Percentiles rank a stretch among this genome's conserved stretches.
These are phyloP conservation scores for Sebastes itinus DNA, from an alignment of 2,797 vertebrate genomes.

Conservation along the genomic window DNA sequence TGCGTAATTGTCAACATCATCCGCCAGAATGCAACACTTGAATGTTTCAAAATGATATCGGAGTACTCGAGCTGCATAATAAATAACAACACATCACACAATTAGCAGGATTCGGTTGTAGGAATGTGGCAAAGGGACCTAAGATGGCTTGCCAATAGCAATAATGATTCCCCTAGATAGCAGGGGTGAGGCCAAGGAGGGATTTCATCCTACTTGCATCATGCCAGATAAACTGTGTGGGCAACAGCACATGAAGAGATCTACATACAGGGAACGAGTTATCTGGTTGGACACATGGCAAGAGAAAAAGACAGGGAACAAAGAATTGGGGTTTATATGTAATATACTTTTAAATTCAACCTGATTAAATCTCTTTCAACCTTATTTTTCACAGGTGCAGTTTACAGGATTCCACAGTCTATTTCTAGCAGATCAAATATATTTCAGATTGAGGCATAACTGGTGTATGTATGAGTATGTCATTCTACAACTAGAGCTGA, in stretches of 20 bases:
- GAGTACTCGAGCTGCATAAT: not conserved
- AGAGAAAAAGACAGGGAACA: not conserved
- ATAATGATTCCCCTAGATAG: constrained; percentile 45
- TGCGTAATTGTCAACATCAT: not conserved
- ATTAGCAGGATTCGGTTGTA: constrained; percentile 15
- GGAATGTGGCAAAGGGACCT: constrained; percentile 19
- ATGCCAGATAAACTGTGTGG: constrained; percentile 48
- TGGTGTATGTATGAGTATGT: not conserved
- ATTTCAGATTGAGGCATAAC: not conserved
- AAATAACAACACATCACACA: constrained; percentile 33
- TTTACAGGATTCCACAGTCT: not conserved
- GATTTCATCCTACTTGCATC: constrained; percentile 75
- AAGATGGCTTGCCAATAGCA: constrained; percentile 41
- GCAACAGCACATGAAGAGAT: constrained; percentile 44
- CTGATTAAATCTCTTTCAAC: not conserved
- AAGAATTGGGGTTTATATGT: not conserved
- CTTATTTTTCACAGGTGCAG: not conserved
- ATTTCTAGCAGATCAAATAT: not conserved
- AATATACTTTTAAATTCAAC: not conserved
- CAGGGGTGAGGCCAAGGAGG: constrained; percentile 20
- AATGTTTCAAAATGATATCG: not conserved
- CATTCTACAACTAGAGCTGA: not conserved
- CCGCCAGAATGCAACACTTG: not conserved
- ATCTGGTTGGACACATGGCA: constrained; percentile 28
- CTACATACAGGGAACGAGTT: constrained; percentile 24